Evolutionary conservation across 2,797 vertebrate genomes (phyloP), one percentile per base, ranked within the genome.

Genomic region (Lagodon rhomboides): DNA sequence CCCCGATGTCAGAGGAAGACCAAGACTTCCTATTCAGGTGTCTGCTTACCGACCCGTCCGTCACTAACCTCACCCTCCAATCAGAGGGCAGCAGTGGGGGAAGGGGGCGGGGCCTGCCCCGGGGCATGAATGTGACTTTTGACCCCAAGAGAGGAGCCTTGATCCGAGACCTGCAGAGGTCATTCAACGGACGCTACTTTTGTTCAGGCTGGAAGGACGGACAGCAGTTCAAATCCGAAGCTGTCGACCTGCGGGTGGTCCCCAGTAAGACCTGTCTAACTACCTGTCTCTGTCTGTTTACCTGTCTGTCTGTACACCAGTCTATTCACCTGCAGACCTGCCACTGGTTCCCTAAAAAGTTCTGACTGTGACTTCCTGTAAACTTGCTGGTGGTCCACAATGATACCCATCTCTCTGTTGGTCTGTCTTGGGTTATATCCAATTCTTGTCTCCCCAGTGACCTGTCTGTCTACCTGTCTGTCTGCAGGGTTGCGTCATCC

Each of bases 21-120:
- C 53, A 85, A 0, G 82, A 96, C 1, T 94, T 91, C 5, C 75
- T 95, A 55, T 46, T 98, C 30, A 94, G 87, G 20, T 99, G 98
- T 67, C 82, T 96, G 66, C 84, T 97, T 84, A 97, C 96, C 0
- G 93, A 97, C 85, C 97, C 96, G 0, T 87, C 93, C 0, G 72
- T 93, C 65, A 90, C 91, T 0, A 78, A 67, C 0, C 89, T 97
- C 55, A 94, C 92, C 0, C 89, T 99, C 66, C 43, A 84, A 64
- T 88, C 27, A 65, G 41, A 9, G 0, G 34, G 1, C 0, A 16
- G 75, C 0, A 0, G 0, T 0, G 10, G 20, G 1, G 84, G 68
- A 0, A 20, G 20, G 12, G 58, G 25, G 18, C 0, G 2, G 0
- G n/a, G 4, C 0, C 80, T 93, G 34, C 93, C 93, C 0, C 25